Evolutionary conservation across 1,140 invertebrate species (phyloP), one percentile per base, ranked within the genome.

Genomic region (Harpegnathos saltator): DNA sequence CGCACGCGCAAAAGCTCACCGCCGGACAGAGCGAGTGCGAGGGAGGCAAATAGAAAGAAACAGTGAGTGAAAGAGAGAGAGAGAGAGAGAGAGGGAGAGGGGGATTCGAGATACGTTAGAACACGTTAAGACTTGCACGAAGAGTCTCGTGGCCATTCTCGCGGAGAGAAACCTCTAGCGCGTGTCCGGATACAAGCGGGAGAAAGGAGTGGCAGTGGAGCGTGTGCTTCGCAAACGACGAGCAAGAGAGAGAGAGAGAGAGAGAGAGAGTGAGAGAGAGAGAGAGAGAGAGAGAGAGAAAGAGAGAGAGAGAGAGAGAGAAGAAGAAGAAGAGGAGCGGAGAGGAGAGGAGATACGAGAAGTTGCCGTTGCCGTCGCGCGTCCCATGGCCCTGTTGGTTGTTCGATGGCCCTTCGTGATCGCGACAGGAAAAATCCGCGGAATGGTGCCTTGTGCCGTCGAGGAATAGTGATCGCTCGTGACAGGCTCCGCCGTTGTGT

Each of bases 341-440:
- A 59, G 54, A 71, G 68, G n/a, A 62, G 54, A 56, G 3, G 62
- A 50, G 33, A 86, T 68, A 74, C 81, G 83, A 78, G 63, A 68
- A 19, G 63, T 63, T 63, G 65, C 65, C 65, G 75, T 68, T 62
- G 75, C 22, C 38, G 38, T 11, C 38, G 69, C 83, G 83, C 71
- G 48, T 80, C 85, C 85, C 85, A 87, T 87, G 87, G 87, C 75
- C 63, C 85, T 81, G 86, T 87, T 87, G 82, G 86, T 87, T 87
- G 82, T 87, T 75, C 62, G 62, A 82, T 75, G 75, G 71, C 24
- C 77, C 72, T 80, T 85, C 83, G 82, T 82, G 83, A 88, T 88
- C 87, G 62, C 85, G 85, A 66, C 80, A 66, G 68, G 80, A 87
- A 68, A 17, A 82, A 44, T 75, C 59, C 58, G 75, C 52, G 52